Evolutionary conservation across 2,888 invertebrate species (phyloP).

Genomic region (Apotomis capreana): DNA sequence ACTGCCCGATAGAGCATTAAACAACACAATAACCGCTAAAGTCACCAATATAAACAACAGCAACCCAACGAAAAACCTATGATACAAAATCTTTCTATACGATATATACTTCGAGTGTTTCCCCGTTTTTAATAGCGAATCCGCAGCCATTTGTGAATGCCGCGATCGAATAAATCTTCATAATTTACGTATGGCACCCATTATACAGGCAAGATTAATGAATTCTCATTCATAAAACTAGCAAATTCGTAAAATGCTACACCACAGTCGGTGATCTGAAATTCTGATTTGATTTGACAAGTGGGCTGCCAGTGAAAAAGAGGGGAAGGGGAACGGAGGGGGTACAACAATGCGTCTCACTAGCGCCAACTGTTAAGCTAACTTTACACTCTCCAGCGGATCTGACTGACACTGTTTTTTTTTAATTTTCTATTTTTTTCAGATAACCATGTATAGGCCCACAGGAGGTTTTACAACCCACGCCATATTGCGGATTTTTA

Average conservation of each 20-base stretch:
- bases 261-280: slow-evolving; percentile 54
- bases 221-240: slow-evolving; percentile 75
- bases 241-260: slow-evolving; percentile 67
- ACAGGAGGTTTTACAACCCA: too few species aligned
- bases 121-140: slow-evolving; percentile 74
- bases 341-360: slow-evolving; percentile 22
- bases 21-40: slow-evolving; percentile 79
- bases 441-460: too few species aligned
- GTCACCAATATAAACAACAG: slow-evolving; percentile 83
- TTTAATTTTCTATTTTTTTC: too few species aligned
- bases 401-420: neutral
- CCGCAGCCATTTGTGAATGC: slow-evolving; percentile 80
- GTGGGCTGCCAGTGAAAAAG: slow-evolving; percentile 17
- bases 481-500: too few species aligned
- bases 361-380: slow-evolving; percentile 27
- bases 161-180: slow-evolving; percentile 68
- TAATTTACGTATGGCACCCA: slow-evolving; percentile 78
- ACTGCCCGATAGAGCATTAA: slow-evolving; percentile 77
- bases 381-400: slow-evolving; percentile 13
- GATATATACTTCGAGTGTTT: slow-evolving; percentile 78
- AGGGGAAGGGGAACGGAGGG: neutral
- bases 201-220: slow-evolving; percentile 66
- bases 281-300: slow-evolving; percentile 41
- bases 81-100: slow-evolving; percentile 79
- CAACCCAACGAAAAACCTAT: slow-evolving; percentile 85